phyloP scores from a whole-genome alignment of 2,113 vertebrate genomes.

The Charina bottae region DNA sequence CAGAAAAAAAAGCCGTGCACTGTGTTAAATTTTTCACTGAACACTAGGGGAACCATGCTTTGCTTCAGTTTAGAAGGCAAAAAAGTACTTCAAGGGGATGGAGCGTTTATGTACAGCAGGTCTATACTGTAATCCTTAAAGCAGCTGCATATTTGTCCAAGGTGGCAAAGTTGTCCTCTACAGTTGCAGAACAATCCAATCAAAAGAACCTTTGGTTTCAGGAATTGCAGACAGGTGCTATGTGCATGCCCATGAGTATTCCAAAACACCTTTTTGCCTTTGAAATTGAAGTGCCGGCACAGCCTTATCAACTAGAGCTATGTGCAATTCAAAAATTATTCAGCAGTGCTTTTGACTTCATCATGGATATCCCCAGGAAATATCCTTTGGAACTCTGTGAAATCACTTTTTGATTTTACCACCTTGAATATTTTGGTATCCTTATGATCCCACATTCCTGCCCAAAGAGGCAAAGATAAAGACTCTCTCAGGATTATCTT shows the following conservation, averaged over 20 bases:
- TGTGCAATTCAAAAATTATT: neutral
- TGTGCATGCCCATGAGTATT: neutral
- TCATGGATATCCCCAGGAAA: neutral
- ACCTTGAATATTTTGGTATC: neutral
- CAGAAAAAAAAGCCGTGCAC: neutral
- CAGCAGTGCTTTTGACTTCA: neutral
- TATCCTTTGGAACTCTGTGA: neutral
- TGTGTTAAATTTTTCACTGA: neutral
- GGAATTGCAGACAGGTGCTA: neutral
- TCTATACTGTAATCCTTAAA: neutral
- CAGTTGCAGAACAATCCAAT: neutral
- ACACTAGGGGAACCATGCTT: neutral
- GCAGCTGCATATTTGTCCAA: neutral
- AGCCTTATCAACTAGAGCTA: neutral
- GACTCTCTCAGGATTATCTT: neutral
- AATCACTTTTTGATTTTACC: neutral
- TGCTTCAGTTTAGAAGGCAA: neutral
- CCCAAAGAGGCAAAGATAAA: neutral
- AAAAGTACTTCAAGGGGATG: neutral
- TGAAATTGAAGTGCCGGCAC: neutral
- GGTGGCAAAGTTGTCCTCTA: neutral
- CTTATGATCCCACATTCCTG: neutral
- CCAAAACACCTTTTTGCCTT: neutral
- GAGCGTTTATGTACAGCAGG: neutral
- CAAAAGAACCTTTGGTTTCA: neutral